These are phyloP conservation scores for Camponotus vicinus DNA, from an alignment of 1,140 invertebrate genomes.

Conservation along the genomic window DNA sequence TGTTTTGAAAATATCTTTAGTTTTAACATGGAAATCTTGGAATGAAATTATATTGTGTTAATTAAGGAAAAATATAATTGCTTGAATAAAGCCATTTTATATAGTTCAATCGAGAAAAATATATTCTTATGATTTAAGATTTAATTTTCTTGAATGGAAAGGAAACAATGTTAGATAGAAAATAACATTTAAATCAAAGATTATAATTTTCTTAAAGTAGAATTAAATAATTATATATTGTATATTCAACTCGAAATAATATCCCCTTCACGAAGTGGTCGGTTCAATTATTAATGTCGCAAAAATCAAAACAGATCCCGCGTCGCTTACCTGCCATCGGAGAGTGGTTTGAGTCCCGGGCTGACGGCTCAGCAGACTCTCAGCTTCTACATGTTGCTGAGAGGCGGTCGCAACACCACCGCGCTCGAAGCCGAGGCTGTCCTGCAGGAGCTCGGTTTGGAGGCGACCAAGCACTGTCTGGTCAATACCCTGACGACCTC, in stretches of 20 bases:
- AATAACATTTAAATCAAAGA: too few species aligned
- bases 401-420: slow-evolving; percentile 85
- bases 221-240: background rate
- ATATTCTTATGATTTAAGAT: too few species aligned
- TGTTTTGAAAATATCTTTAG: too few species aligned
- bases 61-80: too few species aligned
- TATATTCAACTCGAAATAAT: background rate
- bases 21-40: too few species aligned
- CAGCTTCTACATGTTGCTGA: slow-evolving; percentile 92
- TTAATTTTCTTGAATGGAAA: too few species aligned
- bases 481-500: slow-evolving; percentile 91
- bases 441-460: slow-evolving; percentile 95
- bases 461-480: slow-evolving; percentile 91
- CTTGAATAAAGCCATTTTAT: too few species aligned
- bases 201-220: background rate
- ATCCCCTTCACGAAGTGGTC: background rate
- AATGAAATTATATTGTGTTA: too few species aligned
- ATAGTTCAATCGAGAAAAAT: too few species aligned
- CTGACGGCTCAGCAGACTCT: slow-evolving; percentile 94
- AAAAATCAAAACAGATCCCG: slow-evolving; percentile 75
- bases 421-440: slow-evolving; percentile 82
- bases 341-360: slow-evolving; percentile 87
- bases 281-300: background rate
- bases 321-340: slow-evolving; percentile 83
- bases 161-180: too few species aligned